Conservation (phyloP, 2,888 invertebrate genomes). For the Leptogaster cylindrica region DNA sequence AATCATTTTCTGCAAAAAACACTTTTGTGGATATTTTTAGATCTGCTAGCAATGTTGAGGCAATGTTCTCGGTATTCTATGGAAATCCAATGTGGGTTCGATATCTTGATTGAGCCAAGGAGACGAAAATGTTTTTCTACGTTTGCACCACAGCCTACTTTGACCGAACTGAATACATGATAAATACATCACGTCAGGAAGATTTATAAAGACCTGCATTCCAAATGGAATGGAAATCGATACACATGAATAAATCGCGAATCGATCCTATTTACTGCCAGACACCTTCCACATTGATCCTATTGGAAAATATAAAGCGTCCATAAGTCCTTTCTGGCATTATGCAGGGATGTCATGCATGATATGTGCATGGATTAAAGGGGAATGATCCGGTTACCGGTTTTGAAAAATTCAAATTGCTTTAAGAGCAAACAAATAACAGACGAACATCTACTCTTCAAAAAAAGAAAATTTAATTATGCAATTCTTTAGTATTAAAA, state of each 20-base stretch:
- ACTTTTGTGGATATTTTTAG: no score
- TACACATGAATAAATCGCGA: no score
- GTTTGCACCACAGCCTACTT: neutral
- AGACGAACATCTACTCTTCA: no score
- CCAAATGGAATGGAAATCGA: neutral
- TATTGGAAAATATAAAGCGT: neutral
- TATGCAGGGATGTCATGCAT: constrained; percentile 17
- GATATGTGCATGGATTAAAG: constrained; percentile 26
- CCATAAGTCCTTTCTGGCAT: neutral
- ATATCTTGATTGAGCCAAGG: neutral
- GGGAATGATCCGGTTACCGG: neutral
- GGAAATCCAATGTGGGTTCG: neutral
- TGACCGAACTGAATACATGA: neutral
- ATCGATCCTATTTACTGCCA: no score
- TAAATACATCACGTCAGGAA: neutral
- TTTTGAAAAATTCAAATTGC: constrained; percentile 1
- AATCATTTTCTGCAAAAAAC: no score
- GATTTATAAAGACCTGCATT: neutral
- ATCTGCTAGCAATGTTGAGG: no score
- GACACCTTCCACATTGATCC: no score
- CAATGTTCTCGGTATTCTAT: no score
- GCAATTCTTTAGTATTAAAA: no score
- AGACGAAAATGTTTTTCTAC: neutral
- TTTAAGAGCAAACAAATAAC: no score
- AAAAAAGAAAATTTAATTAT: no score